Evolutionary conservation across 1,140 invertebrate species (phyloP).

Genomic region (Pseudomyrmex pallidus): DNA sequence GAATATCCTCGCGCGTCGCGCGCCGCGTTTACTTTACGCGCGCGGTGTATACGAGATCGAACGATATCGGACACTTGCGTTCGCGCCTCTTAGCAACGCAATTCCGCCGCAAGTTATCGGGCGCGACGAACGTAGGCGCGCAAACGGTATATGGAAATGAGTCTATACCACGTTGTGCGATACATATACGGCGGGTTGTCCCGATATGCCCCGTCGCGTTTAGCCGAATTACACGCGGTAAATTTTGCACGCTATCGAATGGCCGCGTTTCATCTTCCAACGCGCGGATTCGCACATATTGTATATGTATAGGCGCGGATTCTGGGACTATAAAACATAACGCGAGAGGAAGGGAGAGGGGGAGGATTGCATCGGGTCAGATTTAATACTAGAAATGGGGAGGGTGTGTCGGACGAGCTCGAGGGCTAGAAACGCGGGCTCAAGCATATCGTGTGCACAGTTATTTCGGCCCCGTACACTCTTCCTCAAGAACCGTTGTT

Average conservation of each 20-base stretch:
- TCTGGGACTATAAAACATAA: slow-evolving; percentile 70
- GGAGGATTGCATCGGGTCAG: slow-evolving; percentile 73
- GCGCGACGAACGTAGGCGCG: slow-evolving; percentile 24
- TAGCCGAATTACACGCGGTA: slow-evolving; percentile 71
- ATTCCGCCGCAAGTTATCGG: slow-evolving; percentile 51
- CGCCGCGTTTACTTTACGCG: slow-evolving; percentile 29
- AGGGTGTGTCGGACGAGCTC: slow-evolving; percentile 75
- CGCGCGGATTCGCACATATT: slow-evolving; percentile 35
- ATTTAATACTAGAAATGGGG: slow-evolving; percentile 82
- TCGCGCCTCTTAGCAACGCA: slow-evolving; percentile 37
- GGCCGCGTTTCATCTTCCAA: slow-evolving; percentile 69
- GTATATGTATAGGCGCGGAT: slow-evolving; percentile 21
- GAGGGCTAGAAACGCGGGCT: slow-evolving; percentile 62
- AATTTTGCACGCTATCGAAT: slow-evolving; percentile 75
- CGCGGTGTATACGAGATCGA: slow-evolving; percentile 19
- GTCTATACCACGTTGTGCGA: slow-evolving; percentile 32
- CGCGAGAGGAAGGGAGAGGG: slow-evolving; percentile 38
- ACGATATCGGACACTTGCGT: slow-evolving; percentile 41
- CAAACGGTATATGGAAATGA: slow-evolving; percentile 47
- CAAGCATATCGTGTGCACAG: slow-evolving; percentile 73
- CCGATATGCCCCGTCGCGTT: slow-evolving; percentile 60
- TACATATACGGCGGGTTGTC: not conserved
- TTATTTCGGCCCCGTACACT: slow-evolving; percentile 71
- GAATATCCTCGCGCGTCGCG: not conserved
- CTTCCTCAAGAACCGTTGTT: slow-evolving; percentile 60